Evolutionary conservation across 2,797 vertebrate species (phyloP), one percentile per base, ranked within the genome.

Genomic region (Miichthys miiuy): DNA sequence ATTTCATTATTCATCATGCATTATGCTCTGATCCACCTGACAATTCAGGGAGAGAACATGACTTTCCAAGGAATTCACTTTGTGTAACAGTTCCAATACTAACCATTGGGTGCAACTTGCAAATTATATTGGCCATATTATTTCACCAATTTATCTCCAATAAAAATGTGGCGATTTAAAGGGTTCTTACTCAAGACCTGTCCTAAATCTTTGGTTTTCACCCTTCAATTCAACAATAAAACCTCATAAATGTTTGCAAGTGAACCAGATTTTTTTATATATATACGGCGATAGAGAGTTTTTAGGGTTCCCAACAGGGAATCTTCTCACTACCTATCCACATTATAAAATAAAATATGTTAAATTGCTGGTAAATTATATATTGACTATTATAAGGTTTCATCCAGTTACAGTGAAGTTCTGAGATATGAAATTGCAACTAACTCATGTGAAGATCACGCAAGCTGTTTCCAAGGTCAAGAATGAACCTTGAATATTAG

Each of bases 131-230:
- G 17, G 38, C 60, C 27, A 3, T 51, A 11, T 6, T 48, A 47
- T 61, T 47, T 57, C 8, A 48, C 23, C 16, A 57, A 34, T 34
- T 34, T 8, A 76, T 66, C 23, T 38, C 60, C 20, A 68, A 47
- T 52, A 68, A 50, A 18, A 42, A 68, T 50, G 1, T 9, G 34
- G 0, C 6, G 8, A 17, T 70, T 60, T 44, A 60, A 27, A 16
- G 7, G 1, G 17, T 60, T 61, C 2, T 46, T 23, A 56, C 56
- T 52, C 13, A 58, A 57, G 18, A 25, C 34, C 10, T 42, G 17
- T 30, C 18, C 18, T 56, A 18, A 60, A 23, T 13, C 38, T 38
- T 13, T 50, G 16, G 4, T n/a, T 44, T 55, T 73, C 1, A 2
- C 0, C 10, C 8, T 44, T 54, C 17, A 21, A 47, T 11, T 48